Percentiles rank a stretch among this genome's conserved stretches.
phyloP scores from a whole-genome alignment of 2,113 vertebrate species.

The Sebastes schlegelii region DNA sequence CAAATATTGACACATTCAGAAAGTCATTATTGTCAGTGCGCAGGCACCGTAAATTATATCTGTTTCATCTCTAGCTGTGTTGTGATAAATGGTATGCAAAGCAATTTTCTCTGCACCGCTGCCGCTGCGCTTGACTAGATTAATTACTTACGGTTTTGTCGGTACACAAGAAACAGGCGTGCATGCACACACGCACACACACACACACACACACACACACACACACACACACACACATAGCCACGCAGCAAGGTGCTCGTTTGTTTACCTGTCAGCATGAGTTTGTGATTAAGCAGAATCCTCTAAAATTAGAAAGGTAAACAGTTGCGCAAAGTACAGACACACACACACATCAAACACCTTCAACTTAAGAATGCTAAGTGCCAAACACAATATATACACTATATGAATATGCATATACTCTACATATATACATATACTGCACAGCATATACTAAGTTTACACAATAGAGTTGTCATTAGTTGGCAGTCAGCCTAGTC shows the following conservation, averaged over 20 bases:
- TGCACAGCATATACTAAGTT: background rate
- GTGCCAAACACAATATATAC: background rate
- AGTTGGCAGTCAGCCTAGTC: background rate
- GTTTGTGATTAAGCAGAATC: constrained; percentile 33
- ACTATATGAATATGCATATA: background rate
- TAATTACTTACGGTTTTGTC: constrained; percentile 64
- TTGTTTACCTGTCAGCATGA: constrained; percentile 55
- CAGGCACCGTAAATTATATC: constrained; percentile 57
- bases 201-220: constrained; percentile 3
- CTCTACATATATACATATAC: background rate
- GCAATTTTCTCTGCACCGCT: constrained; percentile 63
- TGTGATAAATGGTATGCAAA: constrained; percentile 70
- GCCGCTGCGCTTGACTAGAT: constrained; percentile 54
- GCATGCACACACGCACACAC: background rate
- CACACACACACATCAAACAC: background rate
- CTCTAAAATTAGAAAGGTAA: constrained; percentile 26
- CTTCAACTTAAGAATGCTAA: background rate
- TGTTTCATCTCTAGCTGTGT: constrained; percentile 54
- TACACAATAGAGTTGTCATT: background rate
- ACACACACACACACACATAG: background rate
- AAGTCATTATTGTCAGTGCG: constrained; percentile 56
- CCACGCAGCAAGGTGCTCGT: background rate
- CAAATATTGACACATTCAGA: constrained; percentile 68
- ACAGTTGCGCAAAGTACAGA: constrained; percentile 7
- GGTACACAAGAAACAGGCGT: constrained; percentile 37